Base-by-base conservation (phyloP, 2,888 invertebrate genomes). In the Leptopterna dolabrata region DNA sequence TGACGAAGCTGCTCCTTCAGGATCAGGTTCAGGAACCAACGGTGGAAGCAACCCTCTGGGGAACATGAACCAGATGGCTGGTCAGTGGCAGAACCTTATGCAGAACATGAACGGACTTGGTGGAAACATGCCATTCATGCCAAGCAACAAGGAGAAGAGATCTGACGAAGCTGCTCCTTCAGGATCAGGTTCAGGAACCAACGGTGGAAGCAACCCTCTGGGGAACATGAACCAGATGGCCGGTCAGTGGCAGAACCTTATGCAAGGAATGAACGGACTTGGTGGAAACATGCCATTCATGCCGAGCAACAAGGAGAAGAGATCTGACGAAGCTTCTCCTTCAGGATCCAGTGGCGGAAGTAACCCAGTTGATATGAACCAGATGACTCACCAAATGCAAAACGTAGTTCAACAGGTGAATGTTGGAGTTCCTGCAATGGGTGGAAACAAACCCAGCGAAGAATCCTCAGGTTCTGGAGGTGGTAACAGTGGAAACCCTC, bases 81-180 rank as follows among this genome's bases (percentile, higher is more conserved):
- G 29, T 9, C 81, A 81, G 19, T 45, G 43, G 36, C 47, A 81
- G 9, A 29, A 81, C n/a, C 9, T 81, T 2, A 13, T 27, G 16
- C 24, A 47, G 9, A 19, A 14, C 7, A 73, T 36, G 73, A 73
- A 73, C 6, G 73, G 30, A 7, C 11, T 36, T 13, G 55, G 81
- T 41, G 81, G 81, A 47, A 81, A 81, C 81, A 81, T 81, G 81
- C 81, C 81, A 16, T 81, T 81, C 55, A 2, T 81, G 14, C n/a
- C 11, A 14, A 29, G 55, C 19, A 81, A 41, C 16, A 45, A 78
- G 27, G 45, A 78, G 29, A 81, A 81, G 51, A 51, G 29, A 16
- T 45, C 45, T 16, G 55, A 81, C 13, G 76, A 76, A 19, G 36
- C 76, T 45, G 55, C n/a, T 29, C 3, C 36, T 4, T 29, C 81